phyloP scores from a whole-genome alignment of 2,797 vertebrate species.

The Brotula barbata region DNA sequence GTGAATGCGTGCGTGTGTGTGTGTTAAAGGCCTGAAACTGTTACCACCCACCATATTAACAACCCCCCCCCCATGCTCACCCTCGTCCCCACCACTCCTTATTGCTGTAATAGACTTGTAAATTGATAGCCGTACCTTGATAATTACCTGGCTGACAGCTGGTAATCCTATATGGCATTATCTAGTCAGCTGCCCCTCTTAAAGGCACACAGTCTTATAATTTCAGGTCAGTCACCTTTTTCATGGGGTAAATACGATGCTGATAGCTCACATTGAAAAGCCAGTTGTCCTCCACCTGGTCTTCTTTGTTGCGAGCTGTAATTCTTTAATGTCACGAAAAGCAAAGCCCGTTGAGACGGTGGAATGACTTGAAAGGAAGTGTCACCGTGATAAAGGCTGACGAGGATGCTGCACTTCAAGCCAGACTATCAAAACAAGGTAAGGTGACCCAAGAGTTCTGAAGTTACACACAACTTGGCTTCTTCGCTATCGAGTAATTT shows the following conservation, averaged over 20 bases:
- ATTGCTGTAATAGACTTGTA: slow-evolving; percentile 63
- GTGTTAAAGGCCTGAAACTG: slow-evolving; percentile 4
- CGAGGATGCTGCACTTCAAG: slow-evolving; percentile 75
- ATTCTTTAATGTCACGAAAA: slow-evolving; percentile 65
- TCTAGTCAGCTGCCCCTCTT: slow-evolving; percentile 51
- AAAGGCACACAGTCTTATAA: slow-evolving; percentile 56
- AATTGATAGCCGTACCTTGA: slow-evolving; percentile 66
- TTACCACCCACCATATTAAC: slow-evolving; percentile 15
- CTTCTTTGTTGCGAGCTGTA: slow-evolving; percentile 57
- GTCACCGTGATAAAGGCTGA: slow-evolving; percentile 52
- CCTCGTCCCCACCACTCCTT: slow-evolving; percentile 6
- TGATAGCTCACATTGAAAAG: slow-evolving; percentile 51
- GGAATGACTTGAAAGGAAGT: slow-evolving; percentile 59
- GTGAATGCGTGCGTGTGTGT: background rate
- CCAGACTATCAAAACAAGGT: slow-evolving; percentile 80
- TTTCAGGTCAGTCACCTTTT: slow-evolving; percentile 68
- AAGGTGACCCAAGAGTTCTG: slow-evolving; percentile 72
- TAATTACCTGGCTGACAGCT: slow-evolving; percentile 66
- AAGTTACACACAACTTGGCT: slow-evolving; percentile 64
- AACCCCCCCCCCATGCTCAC: slow-evolving; percentile 8
- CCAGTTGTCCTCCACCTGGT: slow-evolving; percentile 44
- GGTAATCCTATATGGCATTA: slow-evolving; percentile 72
- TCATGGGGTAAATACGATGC: slow-evolving; percentile 63
- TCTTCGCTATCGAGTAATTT: slow-evolving; percentile 53
- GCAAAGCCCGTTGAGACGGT: slow-evolving; percentile 61